A percentile compares a stretch with the other conserved stretches of the same genome.
Conservation (phyloP, 2,113 vertebrate species). For the Alces alces region DNA sequence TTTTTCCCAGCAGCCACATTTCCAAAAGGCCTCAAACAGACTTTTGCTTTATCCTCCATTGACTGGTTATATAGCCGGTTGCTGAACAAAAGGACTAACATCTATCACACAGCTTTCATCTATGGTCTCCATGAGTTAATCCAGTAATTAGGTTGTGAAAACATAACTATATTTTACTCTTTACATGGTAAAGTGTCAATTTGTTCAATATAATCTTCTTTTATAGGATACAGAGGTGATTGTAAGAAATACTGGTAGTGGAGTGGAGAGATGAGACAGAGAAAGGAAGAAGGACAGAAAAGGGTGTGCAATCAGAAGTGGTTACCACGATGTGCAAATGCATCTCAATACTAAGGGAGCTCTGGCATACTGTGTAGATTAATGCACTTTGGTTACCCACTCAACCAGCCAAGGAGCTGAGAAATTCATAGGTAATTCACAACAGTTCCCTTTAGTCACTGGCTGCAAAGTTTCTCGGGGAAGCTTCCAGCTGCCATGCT, state of each 20-base stretch:
- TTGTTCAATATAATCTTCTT: not conserved
- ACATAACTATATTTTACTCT: constrained; percentile 23
- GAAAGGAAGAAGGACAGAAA: not conserved
- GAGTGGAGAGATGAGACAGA: not conserved
- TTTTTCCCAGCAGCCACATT: not conserved
- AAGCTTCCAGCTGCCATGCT: not conserved
- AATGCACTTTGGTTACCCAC: not conserved
- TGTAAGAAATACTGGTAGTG: not conserved
- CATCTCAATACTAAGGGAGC: not conserved
- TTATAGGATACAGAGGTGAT: not conserved
- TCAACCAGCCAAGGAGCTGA: not conserved
- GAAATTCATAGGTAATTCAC: not conserved
- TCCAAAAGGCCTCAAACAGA: not conserved
- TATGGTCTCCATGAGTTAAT: constrained; percentile 5
- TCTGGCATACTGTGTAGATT: not conserved
- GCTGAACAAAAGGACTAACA: not conserved
- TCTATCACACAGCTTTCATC: not conserved
- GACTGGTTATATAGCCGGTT: not conserved
- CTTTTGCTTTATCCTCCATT: not conserved
- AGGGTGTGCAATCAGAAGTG: not conserved
- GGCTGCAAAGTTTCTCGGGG: not conserved
- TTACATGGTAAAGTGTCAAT: not conserved
- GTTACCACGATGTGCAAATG: not conserved
- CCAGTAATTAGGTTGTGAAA: constrained; percentile 15
- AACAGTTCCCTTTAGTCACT: not conserved